Evolutionary conservation across 2,888 invertebrate species (phyloP).

Genomic region (Notodonta ziczac): DNA sequence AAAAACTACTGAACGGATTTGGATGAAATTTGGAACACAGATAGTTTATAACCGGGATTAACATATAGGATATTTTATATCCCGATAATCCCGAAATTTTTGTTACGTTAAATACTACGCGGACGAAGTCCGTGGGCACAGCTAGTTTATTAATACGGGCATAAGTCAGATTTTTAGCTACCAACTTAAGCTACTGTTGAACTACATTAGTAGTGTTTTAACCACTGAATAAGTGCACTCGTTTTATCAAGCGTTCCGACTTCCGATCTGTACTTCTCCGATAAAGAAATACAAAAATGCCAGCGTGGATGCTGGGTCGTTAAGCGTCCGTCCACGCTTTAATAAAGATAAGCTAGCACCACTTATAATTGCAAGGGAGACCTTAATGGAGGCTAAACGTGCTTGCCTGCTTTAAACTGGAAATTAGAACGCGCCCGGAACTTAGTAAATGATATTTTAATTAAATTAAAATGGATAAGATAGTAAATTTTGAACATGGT

Average conservation of each 20-base stretch:
- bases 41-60: too few relatives aligned
- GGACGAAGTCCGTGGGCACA: too few relatives aligned
- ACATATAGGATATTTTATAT: too few relatives aligned
- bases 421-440: conserved; percentile 39
- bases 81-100: too few relatives aligned
- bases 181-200: too few relatives aligned
- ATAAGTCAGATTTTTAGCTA: too few relatives aligned
- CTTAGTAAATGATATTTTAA: conserved; percentile 53
- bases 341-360: conserved; percentile 56
- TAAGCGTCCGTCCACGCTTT: conserved; percentile 33
- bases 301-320: conserved; percentile 17
- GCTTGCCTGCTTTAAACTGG: conserved; percentile 33
- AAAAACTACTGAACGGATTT: too few relatives aligned
- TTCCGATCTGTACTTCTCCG: not conserved
- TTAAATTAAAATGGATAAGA: conserved; percentile 36
- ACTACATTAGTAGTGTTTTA: too few relatives aligned
- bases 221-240: too few relatives aligned
- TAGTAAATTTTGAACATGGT: conserved; percentile 5
- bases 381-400: conserved; percentile 62
- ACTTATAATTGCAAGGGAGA: conserved; percentile 54
- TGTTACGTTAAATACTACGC: too few relatives aligned
- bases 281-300: conserved; percentile 2
- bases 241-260: not conserved
- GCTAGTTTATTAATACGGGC: too few relatives aligned
- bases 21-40: too few relatives aligned